Evolutionary conservation across 1,140 invertebrate genomes (phyloP).

Genomic region (Micrasema minimum): DNA sequence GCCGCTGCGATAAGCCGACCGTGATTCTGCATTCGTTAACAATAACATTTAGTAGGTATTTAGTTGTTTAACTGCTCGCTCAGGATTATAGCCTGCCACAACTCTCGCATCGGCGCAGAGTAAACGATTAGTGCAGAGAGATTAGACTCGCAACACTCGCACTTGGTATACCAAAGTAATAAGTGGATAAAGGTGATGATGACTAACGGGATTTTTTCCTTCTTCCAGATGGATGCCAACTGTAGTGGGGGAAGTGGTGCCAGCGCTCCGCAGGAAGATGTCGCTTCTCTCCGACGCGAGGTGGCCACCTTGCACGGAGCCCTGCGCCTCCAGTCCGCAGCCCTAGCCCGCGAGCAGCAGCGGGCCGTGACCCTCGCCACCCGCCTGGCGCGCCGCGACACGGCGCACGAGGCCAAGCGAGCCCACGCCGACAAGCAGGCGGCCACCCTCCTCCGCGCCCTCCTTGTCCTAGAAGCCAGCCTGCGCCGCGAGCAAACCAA

Average conservation of each 20-base stretch:
- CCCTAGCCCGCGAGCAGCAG: constrained; percentile 69
- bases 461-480: constrained; percentile 77
- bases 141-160: too few relatives aligned
- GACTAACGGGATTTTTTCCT: constrained; percentile 50
- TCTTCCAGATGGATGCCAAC: constrained; percentile 71
- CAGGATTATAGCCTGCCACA: too few relatives aligned
- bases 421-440: constrained; percentile 75
- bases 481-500: constrained; percentile 79
- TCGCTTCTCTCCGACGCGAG: constrained; percentile 66
- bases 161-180: too few relatives aligned
- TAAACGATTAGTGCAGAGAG: too few relatives aligned
- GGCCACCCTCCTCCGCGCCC: constrained; percentile 71
- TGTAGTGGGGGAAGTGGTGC: constrained; percentile 49
- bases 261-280: constrained; percentile 55
- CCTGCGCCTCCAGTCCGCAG: constrained; percentile 68
- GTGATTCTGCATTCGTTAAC: too few relatives aligned
- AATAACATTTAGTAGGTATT: too few relatives aligned
- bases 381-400: constrained; percentile 71
- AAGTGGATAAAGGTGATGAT: not conserved
- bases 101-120: too few relatives aligned
- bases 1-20: too few relatives aligned
- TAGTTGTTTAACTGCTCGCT: too few relatives aligned
- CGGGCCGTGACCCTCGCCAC: constrained; percentile 69
- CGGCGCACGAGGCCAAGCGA: constrained; percentile 69
- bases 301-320: constrained; percentile 72